Percentiles rank a stretch among this genome's conserved stretches.
Conservation (phyloP, 2,113 vertebrate genomes). For the Cinclus cinclus region DNA sequence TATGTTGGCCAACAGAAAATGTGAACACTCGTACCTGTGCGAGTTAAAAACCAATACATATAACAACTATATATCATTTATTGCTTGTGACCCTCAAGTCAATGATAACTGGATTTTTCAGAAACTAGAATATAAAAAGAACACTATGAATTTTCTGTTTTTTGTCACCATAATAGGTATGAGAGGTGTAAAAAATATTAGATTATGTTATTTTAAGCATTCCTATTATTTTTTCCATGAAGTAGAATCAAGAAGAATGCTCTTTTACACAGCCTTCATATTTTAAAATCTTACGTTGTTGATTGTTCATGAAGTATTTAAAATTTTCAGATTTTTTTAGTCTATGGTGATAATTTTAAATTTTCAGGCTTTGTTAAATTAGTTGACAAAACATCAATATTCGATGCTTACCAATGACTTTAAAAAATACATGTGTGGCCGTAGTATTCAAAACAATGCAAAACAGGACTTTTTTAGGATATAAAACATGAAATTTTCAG, state of each 20-base stretch:
- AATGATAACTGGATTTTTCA: neutral
- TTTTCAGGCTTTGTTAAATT: neutral
- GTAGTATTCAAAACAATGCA: neutral
- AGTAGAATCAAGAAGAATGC: neutral
- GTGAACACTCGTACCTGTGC: constrained; percentile 93
- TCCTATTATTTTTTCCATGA: neutral
- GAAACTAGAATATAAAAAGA: neutral
- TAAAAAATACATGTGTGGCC: neutral
- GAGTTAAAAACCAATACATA: neutral
- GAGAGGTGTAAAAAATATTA: neutral
- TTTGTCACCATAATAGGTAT: neutral
- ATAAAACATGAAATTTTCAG: neutral
- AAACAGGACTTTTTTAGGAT: neutral
- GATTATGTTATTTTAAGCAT: neutral
- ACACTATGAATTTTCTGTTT: neutral
- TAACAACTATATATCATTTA: neutral
- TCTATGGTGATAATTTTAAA: neutral
- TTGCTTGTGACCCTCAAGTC: neutral
- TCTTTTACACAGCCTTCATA: neutral
- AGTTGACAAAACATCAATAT: neutral
- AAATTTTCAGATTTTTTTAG: neutral
- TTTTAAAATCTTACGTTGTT: neutral
- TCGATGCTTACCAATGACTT: neutral
- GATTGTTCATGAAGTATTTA: neutral
- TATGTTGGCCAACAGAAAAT: constrained; percentile 98